Evolutionary conservation across 2,797 vertebrate genomes (phyloP).

Genomic region (Pipistrellus kuhlii): DNA sequence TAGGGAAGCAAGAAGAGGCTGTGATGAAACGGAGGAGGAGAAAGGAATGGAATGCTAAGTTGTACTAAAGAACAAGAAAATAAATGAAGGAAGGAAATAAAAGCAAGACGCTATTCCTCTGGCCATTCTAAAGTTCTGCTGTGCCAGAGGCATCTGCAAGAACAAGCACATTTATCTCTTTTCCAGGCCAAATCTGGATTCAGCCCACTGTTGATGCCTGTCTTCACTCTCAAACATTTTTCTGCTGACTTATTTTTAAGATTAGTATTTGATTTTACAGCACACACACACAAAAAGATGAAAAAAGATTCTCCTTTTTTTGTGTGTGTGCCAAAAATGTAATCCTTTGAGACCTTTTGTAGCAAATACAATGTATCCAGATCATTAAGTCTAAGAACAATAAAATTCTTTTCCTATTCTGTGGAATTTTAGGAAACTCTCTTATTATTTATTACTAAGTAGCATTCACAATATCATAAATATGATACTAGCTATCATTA

Average conservation of each 20-base stretch:
- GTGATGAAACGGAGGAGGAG: constrained; percentile 28
- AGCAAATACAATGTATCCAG: constrained; percentile 82
- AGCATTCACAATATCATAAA: constrained; percentile 14
- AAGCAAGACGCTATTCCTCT: constrained; percentile 36
- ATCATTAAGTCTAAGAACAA: constrained; percentile 84
- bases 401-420: constrained; percentile 86
- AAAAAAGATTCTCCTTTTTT: not conserved
- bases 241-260: constrained; percentile 77
- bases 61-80: constrained; percentile 34
- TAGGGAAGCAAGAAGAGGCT: not conserved
- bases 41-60: constrained; percentile 54
- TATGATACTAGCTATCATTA: not conserved
- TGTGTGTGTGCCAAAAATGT: constrained; percentile 74
- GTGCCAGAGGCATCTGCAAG: not conserved
- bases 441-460: constrained; percentile 41
- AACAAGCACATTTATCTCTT: constrained; percentile 53
- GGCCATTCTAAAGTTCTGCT: constrained; percentile 38
- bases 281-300: constrained; percentile 53
- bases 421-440: constrained; percentile 73
- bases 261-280: constrained; percentile 77
- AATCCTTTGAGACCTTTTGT: constrained; percentile 82
- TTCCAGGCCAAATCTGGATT: constrained; percentile 22
- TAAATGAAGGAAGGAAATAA: constrained; percentile 55
- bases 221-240: constrained; percentile 67
- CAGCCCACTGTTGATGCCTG: constrained; percentile 1